These are phyloP conservation scores for Athalia circularis DNA, from an alignment of 2,888 invertebrate genomes.

Conservation along the genomic window DNA sequence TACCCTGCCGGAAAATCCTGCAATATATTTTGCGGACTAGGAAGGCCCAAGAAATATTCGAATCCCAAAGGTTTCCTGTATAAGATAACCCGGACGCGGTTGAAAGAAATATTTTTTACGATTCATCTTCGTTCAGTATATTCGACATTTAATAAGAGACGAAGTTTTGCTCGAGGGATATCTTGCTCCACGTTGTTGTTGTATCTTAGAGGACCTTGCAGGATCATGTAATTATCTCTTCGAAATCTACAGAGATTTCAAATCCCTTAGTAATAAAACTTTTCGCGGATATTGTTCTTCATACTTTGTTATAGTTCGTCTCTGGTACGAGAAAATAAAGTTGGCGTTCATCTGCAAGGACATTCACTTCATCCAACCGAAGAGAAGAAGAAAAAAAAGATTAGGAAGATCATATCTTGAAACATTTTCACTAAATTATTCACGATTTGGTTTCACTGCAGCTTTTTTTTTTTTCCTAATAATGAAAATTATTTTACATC, in stretches of 20 bases:
- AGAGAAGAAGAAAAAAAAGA: no score
- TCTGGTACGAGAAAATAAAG: neutral
- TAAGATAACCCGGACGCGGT: neutral
- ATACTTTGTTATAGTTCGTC: constrained; percentile 7
- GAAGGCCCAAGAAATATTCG: neutral
- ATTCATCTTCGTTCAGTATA: constrained; percentile 5
- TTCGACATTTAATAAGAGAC: constrained; percentile 31
- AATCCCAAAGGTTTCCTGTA: constrained; percentile 11
- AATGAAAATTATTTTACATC: no score
- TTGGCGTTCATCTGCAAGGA: neutral
- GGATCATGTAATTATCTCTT: constrained; percentile 17
- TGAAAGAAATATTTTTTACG: constrained; percentile 11
- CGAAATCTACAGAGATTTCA: constrained; percentile 13
- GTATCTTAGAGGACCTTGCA: constrained; percentile 7
- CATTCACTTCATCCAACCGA: no score
- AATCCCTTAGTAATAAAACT: constrained; percentile 27
- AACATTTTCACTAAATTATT: no score
- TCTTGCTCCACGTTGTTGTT: neutral
- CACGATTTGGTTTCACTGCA: no score
- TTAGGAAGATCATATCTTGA: no score
- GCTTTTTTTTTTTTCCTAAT: no score
- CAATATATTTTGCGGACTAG: constrained; percentile 3
- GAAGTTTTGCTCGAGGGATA: constrained; percentile 21
- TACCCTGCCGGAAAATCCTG: neutral
- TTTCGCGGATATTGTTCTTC: constrained; percentile 21